phyloP scores from a whole-genome alignment of 53 echinoderm and acorn worm species.

The Patiria pectinifera region DNA sequence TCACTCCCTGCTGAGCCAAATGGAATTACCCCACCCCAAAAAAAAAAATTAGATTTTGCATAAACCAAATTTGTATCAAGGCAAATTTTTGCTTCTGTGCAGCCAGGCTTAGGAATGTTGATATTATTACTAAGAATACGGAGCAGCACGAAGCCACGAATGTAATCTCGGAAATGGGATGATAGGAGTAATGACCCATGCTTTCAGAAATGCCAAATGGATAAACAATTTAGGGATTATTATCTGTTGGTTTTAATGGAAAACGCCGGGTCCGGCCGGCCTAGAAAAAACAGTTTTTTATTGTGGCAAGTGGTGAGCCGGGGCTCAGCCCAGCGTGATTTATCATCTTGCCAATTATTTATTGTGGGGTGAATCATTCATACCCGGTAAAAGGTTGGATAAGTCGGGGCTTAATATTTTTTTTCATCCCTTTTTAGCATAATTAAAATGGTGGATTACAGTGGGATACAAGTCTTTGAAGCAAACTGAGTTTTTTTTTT shows the following conservation, averaged over 20 bases:
- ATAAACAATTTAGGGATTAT: constrained; percentile 68
- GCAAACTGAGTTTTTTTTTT: too few relatives aligned
- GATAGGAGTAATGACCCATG: constrained; percentile 57
- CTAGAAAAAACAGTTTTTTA: constrained; percentile 10
- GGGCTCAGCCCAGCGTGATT: constrained; percentile 15
- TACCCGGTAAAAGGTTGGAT: constrained; percentile 38
- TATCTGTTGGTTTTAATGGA: constrained; percentile 60
- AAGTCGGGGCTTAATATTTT: not conserved
- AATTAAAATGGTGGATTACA: constrained; percentile 26
- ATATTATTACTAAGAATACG: constrained; percentile 52
- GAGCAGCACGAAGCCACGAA: constrained; percentile 10
- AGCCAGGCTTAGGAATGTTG: constrained; percentile 46
- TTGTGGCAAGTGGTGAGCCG: constrained; percentile 45
- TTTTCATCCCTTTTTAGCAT: not conserved
- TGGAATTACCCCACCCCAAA: constrained; percentile 21
- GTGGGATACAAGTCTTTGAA: not conserved
- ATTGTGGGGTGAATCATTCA: constrained; percentile 46
- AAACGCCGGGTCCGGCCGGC: constrained; percentile 11
- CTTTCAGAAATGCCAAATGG: constrained; percentile 64
- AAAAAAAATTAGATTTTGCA: constrained; percentile 50
- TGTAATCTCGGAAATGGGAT: constrained; percentile 56
- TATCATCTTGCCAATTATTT: constrained; percentile 56
- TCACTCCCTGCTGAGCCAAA: constrained; percentile 12
- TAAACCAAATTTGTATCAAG: constrained; percentile 51
- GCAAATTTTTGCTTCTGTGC: constrained; percentile 8